These are phyloP conservation scores for Chrysogorgia sp. DNA, from an alignment of 92 coral and sea anemone species.

Conservation along the genomic window DNA sequence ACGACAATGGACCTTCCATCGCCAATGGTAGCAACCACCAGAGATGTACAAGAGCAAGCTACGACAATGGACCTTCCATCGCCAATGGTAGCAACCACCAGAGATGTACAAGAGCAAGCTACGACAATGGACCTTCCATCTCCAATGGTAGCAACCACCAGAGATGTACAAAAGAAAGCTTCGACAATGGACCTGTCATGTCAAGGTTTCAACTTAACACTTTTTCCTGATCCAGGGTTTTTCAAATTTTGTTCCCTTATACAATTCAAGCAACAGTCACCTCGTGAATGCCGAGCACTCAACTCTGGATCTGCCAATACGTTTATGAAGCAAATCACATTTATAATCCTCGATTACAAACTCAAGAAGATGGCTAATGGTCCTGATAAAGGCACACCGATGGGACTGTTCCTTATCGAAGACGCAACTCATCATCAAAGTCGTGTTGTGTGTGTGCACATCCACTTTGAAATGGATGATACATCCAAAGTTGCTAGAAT, in stretches of 20 bases:
- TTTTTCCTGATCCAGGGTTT: slow-evolving; percentile 53
- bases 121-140: too few relatives aligned
- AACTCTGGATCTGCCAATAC: not conserved
- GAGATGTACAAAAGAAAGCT: too few relatives aligned
- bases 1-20: too few relatives aligned
- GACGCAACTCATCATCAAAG: slow-evolving; percentile 21
- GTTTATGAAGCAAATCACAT: slow-evolving; percentile 4
- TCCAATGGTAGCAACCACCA: too few relatives aligned
- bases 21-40: too few relatives aligned
- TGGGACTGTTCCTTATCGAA: slow-evolving; percentile 52
- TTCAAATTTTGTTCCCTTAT: slow-evolving; percentile 37
- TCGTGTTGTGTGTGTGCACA: slow-evolving; percentile 52
- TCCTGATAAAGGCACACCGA: too few relatives aligned
- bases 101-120: too few relatives aligned
- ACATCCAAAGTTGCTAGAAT: slow-evolving; percentile 15
- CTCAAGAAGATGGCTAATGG: slow-evolving; percentile 33
- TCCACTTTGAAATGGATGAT: slow-evolving; percentile 35
- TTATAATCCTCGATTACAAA: slow-evolving; percentile 55
- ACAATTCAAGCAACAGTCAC: not conserved
- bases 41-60: too few relatives aligned
- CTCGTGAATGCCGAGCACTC: not conserved
- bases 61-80: too few relatives aligned
- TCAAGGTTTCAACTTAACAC: too few relatives aligned
- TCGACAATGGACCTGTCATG: too few relatives aligned
- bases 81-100: too few relatives aligned